phyloP scores from a whole-genome alignment of 2,797 vertebrate species.

The Heterohyrax brucei region DNA sequence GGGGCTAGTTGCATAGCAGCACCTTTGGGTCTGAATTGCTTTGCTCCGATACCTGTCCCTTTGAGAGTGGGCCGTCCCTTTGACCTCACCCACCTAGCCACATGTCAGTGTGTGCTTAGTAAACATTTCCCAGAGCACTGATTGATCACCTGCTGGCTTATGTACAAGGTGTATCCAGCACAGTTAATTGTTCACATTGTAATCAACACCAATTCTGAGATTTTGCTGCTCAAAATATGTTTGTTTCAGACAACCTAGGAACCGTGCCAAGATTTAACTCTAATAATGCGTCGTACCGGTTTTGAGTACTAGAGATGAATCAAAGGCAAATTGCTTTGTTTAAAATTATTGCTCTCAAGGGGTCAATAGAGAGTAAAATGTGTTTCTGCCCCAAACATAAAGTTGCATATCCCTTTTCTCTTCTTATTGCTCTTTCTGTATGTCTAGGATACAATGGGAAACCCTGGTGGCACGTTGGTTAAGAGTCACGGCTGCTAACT shows the following conservation, averaged over 20 bases:
- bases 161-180: background rate
- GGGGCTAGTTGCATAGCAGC: rapidly evolving
- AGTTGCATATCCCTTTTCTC: background rate
- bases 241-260: constrained; percentile 74
- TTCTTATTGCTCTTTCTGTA: constrained; percentile 11
- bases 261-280: constrained; percentile 65
- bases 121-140: background rate
- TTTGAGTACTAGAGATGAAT: constrained; percentile 67
- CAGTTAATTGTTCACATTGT: constrained; percentile 47
- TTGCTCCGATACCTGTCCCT: background rate
- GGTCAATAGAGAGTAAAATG: constrained; percentile 70
- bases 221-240: constrained; percentile 65
- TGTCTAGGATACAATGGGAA: constrained; percentile 10
- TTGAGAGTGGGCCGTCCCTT: background rate
- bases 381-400: constrained; percentile 9
- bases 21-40: background rate
- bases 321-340: constrained; percentile 60
- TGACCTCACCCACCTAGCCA: background rate
- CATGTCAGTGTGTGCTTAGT: background rate
- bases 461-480: too few relatives aligned
- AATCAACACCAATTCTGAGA: constrained; percentile 49
- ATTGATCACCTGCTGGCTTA: constrained; percentile 37
- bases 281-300: constrained; percentile 67
- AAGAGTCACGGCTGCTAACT: too few relatives aligned
- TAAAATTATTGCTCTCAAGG: constrained; percentile 61